Conservation (phyloP, 2,797 vertebrate species). For the Valencia hispanica region DNA sequence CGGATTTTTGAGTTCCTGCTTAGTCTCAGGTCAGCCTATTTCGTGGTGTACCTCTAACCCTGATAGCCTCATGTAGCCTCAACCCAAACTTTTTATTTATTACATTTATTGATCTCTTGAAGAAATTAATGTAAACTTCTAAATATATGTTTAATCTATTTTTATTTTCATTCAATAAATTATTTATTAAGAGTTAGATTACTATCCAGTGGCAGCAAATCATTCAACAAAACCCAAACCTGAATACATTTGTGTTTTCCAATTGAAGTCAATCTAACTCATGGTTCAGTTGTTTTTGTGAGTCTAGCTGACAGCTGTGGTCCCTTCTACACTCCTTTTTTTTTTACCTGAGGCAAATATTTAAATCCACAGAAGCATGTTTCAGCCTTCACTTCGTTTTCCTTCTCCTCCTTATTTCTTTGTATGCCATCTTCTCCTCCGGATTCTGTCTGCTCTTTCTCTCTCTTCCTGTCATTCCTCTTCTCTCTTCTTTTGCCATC, state of each 20-base stretch:
- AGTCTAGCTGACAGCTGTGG: neutral
- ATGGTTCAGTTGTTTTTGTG: neutral
- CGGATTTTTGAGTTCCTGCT: neutral
- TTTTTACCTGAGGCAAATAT: conserved; percentile 20
- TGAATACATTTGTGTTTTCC: too few relatives aligned
- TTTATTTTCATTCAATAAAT: neutral
- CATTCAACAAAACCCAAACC: neutral
- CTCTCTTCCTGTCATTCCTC: conserved; percentile 42
- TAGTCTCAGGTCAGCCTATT: neutral
- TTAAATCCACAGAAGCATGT: conserved; percentile 69
- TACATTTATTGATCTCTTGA: neutral
- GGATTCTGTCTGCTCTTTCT: conserved; percentile 39
- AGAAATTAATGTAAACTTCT: neutral
- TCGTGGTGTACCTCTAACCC: neutral
- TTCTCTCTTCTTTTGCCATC: conserved; percentile 76
- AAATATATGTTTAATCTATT: neutral
- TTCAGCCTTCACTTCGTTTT: conserved; percentile 71
- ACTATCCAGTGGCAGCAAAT: neutral
- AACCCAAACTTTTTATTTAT: neutral
- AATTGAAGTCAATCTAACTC: too few relatives aligned
- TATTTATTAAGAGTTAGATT: neutral
- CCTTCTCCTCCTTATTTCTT: conserved; percentile 49
- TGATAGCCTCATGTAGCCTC: neutral
- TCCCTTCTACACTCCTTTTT: conserved; percentile 19
- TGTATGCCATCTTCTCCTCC: conserved; percentile 42